Conservation (phyloP, 1,140 invertebrate genomes). For the Drosophila pectinifera region DNA sequence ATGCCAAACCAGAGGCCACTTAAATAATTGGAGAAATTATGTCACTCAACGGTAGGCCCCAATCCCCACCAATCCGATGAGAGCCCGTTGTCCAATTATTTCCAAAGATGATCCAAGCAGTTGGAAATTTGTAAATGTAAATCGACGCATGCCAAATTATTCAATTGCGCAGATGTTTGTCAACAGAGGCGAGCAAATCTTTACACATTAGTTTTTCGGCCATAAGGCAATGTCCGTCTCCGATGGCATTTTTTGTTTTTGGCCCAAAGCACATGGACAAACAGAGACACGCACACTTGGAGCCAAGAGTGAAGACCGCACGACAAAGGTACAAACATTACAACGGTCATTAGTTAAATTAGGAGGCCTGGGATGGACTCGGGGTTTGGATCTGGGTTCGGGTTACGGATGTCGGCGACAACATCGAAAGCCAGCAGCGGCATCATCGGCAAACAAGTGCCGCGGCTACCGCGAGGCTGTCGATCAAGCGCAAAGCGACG, state of each 20-base stretch:
- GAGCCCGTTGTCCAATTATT: slow-evolving; percentile 12
- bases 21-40: not conserved
- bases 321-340: slow-evolving; percentile 80
- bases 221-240: slow-evolving; percentile 27
- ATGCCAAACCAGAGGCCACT: not conserved
- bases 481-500: slow-evolving; percentile 68
- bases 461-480: slow-evolving; percentile 73
- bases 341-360: slow-evolving; percentile 83
- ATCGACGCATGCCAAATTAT: slow-evolving; percentile 68
- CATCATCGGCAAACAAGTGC: slow-evolving; percentile 58
- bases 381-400: slow-evolving; percentile 31
- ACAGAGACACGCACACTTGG: slow-evolving; percentile 73
- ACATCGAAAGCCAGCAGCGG: slow-evolving; percentile 36
- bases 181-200: slow-evolving; percentile 57
- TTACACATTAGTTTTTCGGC: slow-evolving; percentile 41
- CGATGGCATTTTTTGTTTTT: slow-evolving; percentile 33
- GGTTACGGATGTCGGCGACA: slow-evolving; percentile 35
- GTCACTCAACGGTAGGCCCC: not conserved
- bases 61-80: not conserved
- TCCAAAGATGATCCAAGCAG: slow-evolving; percentile 21
- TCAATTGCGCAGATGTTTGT: slow-evolving; percentile 58
- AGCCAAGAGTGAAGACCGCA: slow-evolving; percentile 75
- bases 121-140: slow-evolving; percentile 33
- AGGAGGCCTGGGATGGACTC: slow-evolving; percentile 44
- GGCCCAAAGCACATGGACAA: slow-evolving; percentile 69